Percentiles rank a stretch among this genome's conserved stretches.
phyloP scores from a whole-genome alignment of 2,113 vertebrate species.

The Dryoscopus gambensis region DNA sequence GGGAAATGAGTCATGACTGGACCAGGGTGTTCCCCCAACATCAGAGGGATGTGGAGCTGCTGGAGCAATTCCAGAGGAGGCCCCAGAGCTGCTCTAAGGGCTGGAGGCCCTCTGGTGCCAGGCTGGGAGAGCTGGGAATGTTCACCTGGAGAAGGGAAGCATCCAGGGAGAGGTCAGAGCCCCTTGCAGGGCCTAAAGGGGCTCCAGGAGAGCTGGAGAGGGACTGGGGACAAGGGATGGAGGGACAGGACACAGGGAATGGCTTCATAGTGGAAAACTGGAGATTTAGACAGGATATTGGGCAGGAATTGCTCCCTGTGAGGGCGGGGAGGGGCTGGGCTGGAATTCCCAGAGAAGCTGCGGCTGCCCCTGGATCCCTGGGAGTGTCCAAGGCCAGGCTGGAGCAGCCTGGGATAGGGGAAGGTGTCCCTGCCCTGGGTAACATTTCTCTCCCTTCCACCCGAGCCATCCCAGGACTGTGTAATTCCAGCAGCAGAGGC shows the following conservation, averaged over 20 bases:
- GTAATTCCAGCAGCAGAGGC: background rate
- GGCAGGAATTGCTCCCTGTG: rapidly evolving
- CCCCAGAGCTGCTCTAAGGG: rapidly evolving
- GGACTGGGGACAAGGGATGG: too few species aligned
- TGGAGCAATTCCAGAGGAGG: background rate
- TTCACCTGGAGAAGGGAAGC: background rate
- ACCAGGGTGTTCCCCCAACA: rapidly evolving
- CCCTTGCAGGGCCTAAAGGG: rapidly evolving
- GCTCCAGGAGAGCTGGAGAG: background rate
- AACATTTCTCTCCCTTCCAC: rapidly evolving
- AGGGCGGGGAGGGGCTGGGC: background rate
- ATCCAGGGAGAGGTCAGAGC: background rate
- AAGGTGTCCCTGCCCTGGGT: background rate
- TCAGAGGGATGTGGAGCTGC: background rate
- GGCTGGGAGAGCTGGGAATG: background rate
- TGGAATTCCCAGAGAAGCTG: background rate
- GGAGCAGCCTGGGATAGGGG: background rate
- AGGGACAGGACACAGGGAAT: too few species aligned
- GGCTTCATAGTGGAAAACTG: too few species aligned
- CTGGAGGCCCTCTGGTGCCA: background rate
- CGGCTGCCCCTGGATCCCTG: background rate
- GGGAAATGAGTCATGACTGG: rapidly evolving
- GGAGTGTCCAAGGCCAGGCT: rapidly evolving
- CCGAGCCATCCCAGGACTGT: background rate
- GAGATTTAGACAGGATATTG: too few species aligned